phyloP scores from a whole-genome alignment of 2,113 vertebrate species.

The Tragelaphus buxtoni region DNA sequence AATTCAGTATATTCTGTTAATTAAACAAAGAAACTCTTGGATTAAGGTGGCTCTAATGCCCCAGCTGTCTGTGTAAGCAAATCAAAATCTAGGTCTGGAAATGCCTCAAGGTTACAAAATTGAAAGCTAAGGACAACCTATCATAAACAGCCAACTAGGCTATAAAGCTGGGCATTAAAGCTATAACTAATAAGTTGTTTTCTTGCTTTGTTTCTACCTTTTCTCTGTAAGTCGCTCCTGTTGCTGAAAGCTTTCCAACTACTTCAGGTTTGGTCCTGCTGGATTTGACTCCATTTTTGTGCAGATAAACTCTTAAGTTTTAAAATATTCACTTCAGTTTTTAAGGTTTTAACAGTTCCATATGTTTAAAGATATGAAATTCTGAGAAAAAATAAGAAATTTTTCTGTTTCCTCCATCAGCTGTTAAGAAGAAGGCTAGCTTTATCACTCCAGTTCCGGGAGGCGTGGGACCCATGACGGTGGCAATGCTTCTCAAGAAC shows the following conservation, averaged over 20 bases:
- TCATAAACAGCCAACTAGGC: background rate
- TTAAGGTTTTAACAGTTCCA: background rate
- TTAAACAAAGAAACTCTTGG: background rate
- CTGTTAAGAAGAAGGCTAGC: conserved; percentile 91
- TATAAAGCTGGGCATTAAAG: background rate
- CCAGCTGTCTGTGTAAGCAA: background rate
- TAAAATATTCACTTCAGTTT: background rate
- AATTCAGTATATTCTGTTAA: background rate
- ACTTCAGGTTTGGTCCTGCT: background rate
- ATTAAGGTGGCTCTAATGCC: background rate
- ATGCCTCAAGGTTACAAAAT: background rate
- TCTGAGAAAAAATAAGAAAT: background rate
- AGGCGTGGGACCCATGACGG: conserved; percentile 93
- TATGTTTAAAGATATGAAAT: background rate
- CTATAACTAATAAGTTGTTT: background rate
- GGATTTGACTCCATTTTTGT: background rate
- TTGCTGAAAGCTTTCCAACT: background rate
- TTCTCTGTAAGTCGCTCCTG: background rate
- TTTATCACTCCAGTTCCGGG: conserved; percentile 93
- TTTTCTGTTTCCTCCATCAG: conserved; percentile 77
- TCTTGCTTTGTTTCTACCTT: background rate
- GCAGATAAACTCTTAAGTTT: background rate
- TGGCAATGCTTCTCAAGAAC: conserved; percentile 93
- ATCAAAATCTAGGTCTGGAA: background rate
- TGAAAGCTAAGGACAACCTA: background rate